A percentile compares a stretch with the other conserved stretches of the same genome.
phyloP scores from a whole-genome alignment of 1,140 invertebrate species.

The Trigoniulus corallinus region DNA sequence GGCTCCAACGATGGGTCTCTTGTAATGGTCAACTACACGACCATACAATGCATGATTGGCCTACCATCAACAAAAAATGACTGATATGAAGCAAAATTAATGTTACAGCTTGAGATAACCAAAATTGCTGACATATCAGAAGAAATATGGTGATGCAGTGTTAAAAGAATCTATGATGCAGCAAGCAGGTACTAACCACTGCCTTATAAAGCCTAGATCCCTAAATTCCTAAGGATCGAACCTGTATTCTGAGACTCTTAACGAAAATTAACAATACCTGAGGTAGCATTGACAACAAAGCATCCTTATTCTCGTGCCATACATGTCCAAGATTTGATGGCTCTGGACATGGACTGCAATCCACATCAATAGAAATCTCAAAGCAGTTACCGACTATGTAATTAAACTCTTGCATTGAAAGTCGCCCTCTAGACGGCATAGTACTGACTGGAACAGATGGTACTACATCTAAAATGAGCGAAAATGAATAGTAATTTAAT shows the following conservation, averaged over 20 bases:
- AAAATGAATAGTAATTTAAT: too few relatives aligned
- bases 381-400: constrained; percentile 88
- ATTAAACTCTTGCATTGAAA: constrained; percentile 69
- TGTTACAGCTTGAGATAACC: too few relatives aligned
- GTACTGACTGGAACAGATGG: too few relatives aligned
- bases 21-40: not conserved
- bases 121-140: too few relatives aligned
- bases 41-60: not conserved
- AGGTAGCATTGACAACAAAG: constrained; percentile 41
- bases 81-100: too few relatives aligned
- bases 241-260: not conserved
- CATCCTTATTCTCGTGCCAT: constrained; percentile 76
- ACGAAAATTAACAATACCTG: not conserved
- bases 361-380: constrained; percentile 89
- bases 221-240: not conserved
- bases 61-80: too few relatives aligned
- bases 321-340: constrained; percentile 47
- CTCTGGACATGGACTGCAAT: constrained; percentile 83
- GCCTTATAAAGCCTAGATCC: too few relatives aligned
- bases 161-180: too few relatives aligned
- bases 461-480: too few relatives aligned
- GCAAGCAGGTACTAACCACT: too few relatives aligned
- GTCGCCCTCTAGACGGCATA: too few relatives aligned
- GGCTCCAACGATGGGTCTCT: not conserved
- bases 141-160: too few relatives aligned